Percentiles rank a stretch among this genome's conserved stretches.
Conservation (phyloP, 2,888 invertebrate genomes). For the Diplazon laetatorius region DNA sequence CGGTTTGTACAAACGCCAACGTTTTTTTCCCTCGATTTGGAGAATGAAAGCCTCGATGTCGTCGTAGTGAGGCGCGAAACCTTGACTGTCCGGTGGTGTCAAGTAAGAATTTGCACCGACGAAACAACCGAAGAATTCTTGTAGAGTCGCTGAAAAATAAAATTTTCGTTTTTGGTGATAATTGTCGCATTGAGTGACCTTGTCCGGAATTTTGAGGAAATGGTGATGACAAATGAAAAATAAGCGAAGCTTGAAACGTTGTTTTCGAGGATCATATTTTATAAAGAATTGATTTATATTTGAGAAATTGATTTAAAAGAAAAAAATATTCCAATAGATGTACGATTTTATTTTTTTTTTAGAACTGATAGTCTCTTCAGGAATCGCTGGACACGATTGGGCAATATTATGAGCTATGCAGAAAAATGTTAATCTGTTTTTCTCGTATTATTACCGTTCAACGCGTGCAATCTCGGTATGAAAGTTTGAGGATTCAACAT, state of each 20-base stretch:
- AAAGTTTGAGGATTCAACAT: slow-evolving; percentile 96
- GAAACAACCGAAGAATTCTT: slow-evolving; percentile 96
- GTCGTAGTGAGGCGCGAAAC: slow-evolving; percentile 99
- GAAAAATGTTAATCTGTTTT: slow-evolving; percentile 11
- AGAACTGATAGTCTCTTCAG: slow-evolving; percentile 8
- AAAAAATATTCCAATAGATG: too few relatives aligned
- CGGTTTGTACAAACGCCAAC: slow-evolving; percentile 96
- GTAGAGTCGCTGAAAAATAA: slow-evolving; percentile 86
- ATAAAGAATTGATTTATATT: too few relatives aligned
- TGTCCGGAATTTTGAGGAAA: too few relatives aligned
- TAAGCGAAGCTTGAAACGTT: too few relatives aligned
- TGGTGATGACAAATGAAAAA: too few relatives aligned
- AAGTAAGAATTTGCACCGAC: slow-evolving; percentile 98
- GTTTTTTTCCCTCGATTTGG: slow-evolving; percentile 97
- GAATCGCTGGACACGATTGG: neutral
- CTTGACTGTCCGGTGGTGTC: slow-evolving; percentile 97
- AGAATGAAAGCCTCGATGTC: slow-evolving; percentile 99
- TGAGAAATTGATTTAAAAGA: too few relatives aligned
- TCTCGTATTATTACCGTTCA: slow-evolving; percentile 83
- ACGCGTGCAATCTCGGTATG: slow-evolving; percentile 85
- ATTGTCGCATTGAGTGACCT: too few relatives aligned
- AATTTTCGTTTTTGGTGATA: neutral
- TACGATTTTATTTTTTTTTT: too few relatives aligned
- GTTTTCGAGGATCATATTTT: too few relatives aligned
- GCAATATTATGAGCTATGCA: slow-evolving; percentile 10